A percentile compares a stretch with the other conserved stretches of the same genome.
Evolutionary conservation across 37 sponge, comb jelly and placozoan species (phyloP).

Genomic region (Aphrocallistes beatrix): DNA sequence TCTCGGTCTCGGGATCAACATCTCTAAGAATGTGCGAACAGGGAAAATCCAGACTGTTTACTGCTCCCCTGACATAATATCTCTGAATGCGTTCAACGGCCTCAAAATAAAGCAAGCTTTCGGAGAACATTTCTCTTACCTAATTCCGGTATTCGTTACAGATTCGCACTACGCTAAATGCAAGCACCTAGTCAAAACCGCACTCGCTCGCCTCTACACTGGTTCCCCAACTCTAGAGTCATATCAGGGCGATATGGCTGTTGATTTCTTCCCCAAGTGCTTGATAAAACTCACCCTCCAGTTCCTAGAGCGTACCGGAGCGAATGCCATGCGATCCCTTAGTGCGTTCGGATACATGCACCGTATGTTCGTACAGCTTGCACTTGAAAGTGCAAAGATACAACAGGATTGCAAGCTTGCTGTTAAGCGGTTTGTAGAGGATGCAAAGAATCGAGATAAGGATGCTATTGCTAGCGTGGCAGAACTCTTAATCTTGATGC

Average conservation of each 20-base stretch:
- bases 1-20: conserved; percentile 39
- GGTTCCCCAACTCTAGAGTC: conserved; percentile 29
- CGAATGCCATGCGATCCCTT: conserved; percentile 33
- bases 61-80: conserved; percentile 45
- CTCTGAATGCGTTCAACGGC: conserved; percentile 46
- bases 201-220: conserved; percentile 35
- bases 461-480: conserved; percentile 19
- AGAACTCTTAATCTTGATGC: conserved; percentile 25
- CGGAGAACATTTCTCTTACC: conserved; percentile 38
- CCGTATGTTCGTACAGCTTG: conserved; percentile 36
- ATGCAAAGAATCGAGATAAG: conserved; percentile 26
- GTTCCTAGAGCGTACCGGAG: conserved; percentile 28
- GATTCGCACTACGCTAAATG: conserved; percentile 27
- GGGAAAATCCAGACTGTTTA: conserved; percentile 33
- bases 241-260: conserved; percentile 35
- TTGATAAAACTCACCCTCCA: conserved; percentile 29
- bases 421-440: conserved; percentile 30
- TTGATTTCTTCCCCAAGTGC: conserved; percentile 47
- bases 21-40: conserved; percentile 40
- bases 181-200: conserved; percentile 27
- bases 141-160: conserved; percentile 38
- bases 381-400: background rate
- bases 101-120: conserved; percentile 32
- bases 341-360: conserved; percentile 46
- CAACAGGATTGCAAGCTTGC: conserved; percentile 23